Percentiles rank a stretch among this genome's conserved stretches.
Conservation (phyloP, 2,797 vertebrate genomes). For the Lagorchestes hirsutus region DNA sequence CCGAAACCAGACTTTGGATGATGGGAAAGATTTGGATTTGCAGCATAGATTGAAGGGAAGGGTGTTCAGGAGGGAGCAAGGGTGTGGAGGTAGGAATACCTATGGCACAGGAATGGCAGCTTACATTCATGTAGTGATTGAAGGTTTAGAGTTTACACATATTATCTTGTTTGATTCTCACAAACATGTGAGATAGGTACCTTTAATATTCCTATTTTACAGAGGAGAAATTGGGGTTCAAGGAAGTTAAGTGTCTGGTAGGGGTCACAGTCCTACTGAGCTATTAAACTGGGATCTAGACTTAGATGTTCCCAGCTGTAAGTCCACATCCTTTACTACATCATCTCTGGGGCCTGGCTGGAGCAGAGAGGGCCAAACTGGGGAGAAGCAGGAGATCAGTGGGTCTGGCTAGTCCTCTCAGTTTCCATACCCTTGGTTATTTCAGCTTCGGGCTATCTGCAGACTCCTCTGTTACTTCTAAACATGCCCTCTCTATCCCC, state of each 20-base stretch:
- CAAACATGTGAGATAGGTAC: neutral
- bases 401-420: neutral
- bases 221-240: neutral
- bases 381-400: neutral
- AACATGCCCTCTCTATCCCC: neutral
- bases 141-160: neutral
- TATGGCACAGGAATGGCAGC: neutral
- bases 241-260: neutral
- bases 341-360: neutral
- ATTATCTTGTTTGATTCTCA: neutral
- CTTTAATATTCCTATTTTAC: neutral
- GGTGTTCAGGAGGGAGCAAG: neutral
- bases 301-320: neutral
- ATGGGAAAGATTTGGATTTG: neutral
- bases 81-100: neutral
- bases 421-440: neutral
- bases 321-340: neutral
- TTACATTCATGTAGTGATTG: neutral
- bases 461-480: neutral
- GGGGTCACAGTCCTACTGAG: neutral
- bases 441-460: neutral
- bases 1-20: neutral
- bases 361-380: neutral
- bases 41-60: neutral
- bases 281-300: neutral